These are phyloP conservation scores for Hydraecia micacea DNA, from an alignment of 2,888 invertebrate species.

Conservation along the genomic window DNA sequence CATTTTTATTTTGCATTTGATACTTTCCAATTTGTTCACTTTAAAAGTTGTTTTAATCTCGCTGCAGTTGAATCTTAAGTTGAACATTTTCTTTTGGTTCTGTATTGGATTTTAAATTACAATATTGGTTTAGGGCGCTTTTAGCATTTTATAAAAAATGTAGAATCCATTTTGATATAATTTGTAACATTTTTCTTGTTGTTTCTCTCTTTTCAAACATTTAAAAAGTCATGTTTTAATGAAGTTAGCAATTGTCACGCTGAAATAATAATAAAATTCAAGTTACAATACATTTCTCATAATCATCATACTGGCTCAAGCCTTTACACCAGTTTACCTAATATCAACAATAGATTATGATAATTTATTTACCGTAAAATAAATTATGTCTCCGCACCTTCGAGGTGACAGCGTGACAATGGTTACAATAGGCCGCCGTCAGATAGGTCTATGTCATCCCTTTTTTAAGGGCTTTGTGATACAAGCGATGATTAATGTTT, in stretches of 20 bases:
- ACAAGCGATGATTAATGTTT: slow-evolving; percentile 70
- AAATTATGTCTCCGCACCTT: slow-evolving; percentile 66
- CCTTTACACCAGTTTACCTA: slow-evolving; percentile 54
- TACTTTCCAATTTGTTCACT: slow-evolving; percentile 41
- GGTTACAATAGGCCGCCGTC: slow-evolving; percentile 64
- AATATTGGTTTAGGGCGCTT: background rate
- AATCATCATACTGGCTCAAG: slow-evolving; percentile 37
- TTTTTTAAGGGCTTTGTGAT: slow-evolving; percentile 70
- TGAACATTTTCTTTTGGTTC: background rate
- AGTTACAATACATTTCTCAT: slow-evolving; percentile 17
- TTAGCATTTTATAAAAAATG: slow-evolving; percentile 1
- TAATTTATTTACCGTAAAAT: slow-evolving; percentile 69
- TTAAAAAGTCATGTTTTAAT: background rate
- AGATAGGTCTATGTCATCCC: slow-evolving; percentile 71
- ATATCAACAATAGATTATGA: slow-evolving; percentile 66
- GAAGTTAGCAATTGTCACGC: background rate
- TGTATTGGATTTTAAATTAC: slow-evolving; percentile 18
- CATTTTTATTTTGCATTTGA: slow-evolving; percentile 58
- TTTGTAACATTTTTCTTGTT: background rate
- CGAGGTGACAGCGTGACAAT: slow-evolving; percentile 66
- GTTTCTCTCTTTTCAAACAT: background rate
- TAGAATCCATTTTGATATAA: background rate
- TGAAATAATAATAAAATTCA: background rate
- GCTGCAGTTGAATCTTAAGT: slow-evolving; percentile 1
- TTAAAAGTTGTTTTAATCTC: slow-evolving; percentile 22